Evolutionary conservation across 2,797 vertebrate genomes (phyloP).

Genomic region (Cryptoblepharus egeriae): DNA sequence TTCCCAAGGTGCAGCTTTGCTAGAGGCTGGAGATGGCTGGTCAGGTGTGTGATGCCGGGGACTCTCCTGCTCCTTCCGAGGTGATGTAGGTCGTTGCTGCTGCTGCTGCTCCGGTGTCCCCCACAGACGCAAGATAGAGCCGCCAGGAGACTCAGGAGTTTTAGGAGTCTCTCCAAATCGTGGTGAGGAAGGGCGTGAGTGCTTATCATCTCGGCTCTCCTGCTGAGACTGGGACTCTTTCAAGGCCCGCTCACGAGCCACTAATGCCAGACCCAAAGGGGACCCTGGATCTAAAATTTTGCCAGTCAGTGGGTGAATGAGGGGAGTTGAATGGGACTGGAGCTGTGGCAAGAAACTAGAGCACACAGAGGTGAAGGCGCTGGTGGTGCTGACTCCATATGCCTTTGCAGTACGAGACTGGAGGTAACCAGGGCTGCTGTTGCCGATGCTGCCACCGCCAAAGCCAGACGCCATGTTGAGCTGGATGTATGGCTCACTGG

Average conservation of each 20-base stretch:
- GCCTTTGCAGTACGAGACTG: conserved; percentile 79
- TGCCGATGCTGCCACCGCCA: conserved; percentile 45
- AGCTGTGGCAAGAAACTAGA: conserved; percentile 71
- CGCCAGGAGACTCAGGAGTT: conserved; percentile 53
- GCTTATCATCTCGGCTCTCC: conserved; percentile 48
- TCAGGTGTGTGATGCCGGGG: conserved; percentile 63
- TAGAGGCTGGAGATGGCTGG: conserved; percentile 76
- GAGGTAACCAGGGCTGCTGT: conserved; percentile 67
- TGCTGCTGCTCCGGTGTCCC: conserved; percentile 59
- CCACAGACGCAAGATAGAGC: conserved; percentile 67
- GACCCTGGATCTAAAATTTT: conserved; percentile 91
- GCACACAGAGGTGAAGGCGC: conserved; percentile 69
- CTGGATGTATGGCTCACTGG: conserved; percentile 88
- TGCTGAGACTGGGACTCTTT: conserved; percentile 76
- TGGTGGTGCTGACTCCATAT: conserved; percentile 59
- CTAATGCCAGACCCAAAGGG: conserved; percentile 88
- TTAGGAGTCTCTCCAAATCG: conserved; percentile 48
- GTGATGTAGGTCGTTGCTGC: conserved; percentile 47
- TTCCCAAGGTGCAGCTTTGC: conserved; percentile 70
- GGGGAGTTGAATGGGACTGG: conserved; percentile 74
- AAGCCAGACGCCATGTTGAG: conserved; percentile 77
- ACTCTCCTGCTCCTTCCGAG: conserved; percentile 35
- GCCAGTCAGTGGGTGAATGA: conserved; percentile 91
- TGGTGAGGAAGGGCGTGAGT: conserved; percentile 51
- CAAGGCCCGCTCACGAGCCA: conserved; percentile 88